Evolutionary conservation across 2,113 vertebrate species (phyloP).

Genomic region (Cochlearius cochlearius): DNA sequence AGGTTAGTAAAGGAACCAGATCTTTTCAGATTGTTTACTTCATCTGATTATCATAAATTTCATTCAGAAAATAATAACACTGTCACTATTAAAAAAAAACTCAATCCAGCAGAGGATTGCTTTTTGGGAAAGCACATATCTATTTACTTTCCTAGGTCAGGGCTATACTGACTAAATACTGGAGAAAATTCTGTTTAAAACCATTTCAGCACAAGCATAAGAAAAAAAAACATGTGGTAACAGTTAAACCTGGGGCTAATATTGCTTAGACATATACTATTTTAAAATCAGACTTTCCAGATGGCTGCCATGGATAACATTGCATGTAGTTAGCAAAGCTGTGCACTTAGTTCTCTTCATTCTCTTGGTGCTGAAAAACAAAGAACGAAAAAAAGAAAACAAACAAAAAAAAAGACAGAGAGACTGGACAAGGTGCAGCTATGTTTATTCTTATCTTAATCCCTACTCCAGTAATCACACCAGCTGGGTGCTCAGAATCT

Average conservation of each 20-base stretch:
- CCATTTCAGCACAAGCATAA: background rate
- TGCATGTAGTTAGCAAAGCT: background rate
- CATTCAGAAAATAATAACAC: background rate
- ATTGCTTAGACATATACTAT: background rate
- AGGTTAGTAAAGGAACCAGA: background rate
- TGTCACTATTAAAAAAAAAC: background rate
- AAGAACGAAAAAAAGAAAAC: background rate
- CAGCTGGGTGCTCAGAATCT: background rate
- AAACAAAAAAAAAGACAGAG: no score
- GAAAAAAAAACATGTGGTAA: background rate
- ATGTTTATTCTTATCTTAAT: background rate
- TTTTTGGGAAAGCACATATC: background rate
- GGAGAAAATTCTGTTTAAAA: background rate
- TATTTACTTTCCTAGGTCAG: background rate
- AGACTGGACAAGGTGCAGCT: background rate
- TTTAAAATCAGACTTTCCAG: background rate
- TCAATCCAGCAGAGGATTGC: background rate
- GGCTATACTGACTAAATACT: background rate
- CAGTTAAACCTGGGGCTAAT: background rate
- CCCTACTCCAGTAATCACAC: background rate
- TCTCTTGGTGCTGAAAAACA: background rate
- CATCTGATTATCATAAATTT: background rate
- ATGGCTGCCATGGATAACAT: background rate
- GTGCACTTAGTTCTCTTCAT: background rate
- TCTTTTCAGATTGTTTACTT: background rate